phyloP scores from a whole-genome alignment of 2,797 vertebrate species.

The Naso thynnoides region DNA sequence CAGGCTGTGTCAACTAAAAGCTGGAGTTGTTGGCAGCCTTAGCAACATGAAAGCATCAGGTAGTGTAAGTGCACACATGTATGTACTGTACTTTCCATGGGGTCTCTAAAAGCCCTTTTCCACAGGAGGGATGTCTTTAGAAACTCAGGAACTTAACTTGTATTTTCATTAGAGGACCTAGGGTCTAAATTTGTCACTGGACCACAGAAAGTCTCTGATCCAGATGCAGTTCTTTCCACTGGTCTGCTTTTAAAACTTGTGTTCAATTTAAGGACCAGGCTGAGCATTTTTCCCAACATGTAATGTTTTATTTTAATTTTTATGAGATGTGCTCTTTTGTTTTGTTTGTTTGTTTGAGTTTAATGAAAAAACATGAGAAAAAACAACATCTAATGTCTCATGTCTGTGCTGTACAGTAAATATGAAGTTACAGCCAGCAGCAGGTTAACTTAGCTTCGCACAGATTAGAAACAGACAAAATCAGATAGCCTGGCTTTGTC shows the following conservation, averaged over 20 bases:
- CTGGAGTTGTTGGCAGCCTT: slow-evolving; percentile 18
- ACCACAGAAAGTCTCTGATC: not conserved
- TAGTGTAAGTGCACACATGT: not conserved
- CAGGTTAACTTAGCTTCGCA: not conserved
- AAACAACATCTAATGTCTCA: no score
- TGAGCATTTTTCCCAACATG: not conserved
- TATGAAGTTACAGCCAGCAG: not conserved
- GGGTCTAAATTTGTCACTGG: slow-evolving; percentile 1
- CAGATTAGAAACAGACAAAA: not conserved
- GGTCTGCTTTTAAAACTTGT: not conserved
- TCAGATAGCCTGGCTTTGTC: no score
- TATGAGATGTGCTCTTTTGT: not conserved
- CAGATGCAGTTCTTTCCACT: not conserved
- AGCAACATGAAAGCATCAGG: slow-evolving; percentile 9
- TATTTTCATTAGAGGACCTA: not conserved
- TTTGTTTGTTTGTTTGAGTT: not conserved
- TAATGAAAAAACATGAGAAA: not conserved
- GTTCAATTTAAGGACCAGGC: not conserved
- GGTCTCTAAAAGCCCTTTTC: slow-evolving; percentile 2
- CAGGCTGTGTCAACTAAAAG: slow-evolving; percentile 25
- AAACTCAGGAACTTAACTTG: not conserved
- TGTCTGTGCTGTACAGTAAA: not conserved
- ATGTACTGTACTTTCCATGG: not conserved
- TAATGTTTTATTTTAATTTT: not conserved
- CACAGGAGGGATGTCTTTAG: not conserved